Evolutionary conservation across 2,888 invertebrate genomes (phyloP).

Genomic region (Lasioglossum leucozonium): DNA sequence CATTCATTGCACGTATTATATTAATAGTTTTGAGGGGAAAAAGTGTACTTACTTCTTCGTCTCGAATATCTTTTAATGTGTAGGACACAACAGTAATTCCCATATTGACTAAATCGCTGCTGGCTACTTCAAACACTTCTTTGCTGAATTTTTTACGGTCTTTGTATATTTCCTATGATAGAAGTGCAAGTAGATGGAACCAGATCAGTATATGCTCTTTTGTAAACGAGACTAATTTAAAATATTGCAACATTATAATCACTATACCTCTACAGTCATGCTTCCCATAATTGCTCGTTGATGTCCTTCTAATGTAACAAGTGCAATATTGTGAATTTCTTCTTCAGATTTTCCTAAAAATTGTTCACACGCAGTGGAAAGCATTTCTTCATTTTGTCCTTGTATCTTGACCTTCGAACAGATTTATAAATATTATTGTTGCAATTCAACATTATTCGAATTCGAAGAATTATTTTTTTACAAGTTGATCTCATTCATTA

Average conservation of each 20-base stretch:
- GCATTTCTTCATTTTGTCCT: slow-evolving; percentile 95
- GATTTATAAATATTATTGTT: slow-evolving; percentile 22
- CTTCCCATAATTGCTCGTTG: slow-evolving; percentile 98
- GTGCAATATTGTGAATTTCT: slow-evolving; percentile 95
- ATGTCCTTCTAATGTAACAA: slow-evolving; percentile 96
- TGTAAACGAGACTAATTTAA: neutral
- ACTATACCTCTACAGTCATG: slow-evolving; percentile 93
- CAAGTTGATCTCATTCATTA: slow-evolving; percentile 81
- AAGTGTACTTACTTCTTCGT: slow-evolving; percentile 92
- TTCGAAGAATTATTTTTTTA: neutral
- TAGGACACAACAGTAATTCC: slow-evolving; percentile 98
- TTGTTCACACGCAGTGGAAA: slow-evolving; percentile 96
- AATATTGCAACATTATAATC: neutral
- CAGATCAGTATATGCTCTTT: neutral
- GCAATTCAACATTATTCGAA: neutral
- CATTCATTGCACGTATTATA: slow-evolving; percentile 21
- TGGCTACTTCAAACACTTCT: slow-evolving; percentile 97
- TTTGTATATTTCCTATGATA: slow-evolving; percentile 93
- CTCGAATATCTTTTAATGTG: slow-evolving; percentile 96
- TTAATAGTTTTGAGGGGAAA: slow-evolving; percentile 1
- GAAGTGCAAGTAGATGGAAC: slow-evolving; percentile 33
- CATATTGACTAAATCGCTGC: slow-evolving; percentile 97
- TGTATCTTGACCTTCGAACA: slow-evolving; percentile 91
- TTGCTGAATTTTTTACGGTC: slow-evolving; percentile 98
- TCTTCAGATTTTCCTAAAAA: slow-evolving; percentile 95